Evolutionary conservation across 2,113 vertebrate genomes (phyloP), one percentile per base, ranked within the genome.

Genomic region (Heterochromis multidens): DNA sequence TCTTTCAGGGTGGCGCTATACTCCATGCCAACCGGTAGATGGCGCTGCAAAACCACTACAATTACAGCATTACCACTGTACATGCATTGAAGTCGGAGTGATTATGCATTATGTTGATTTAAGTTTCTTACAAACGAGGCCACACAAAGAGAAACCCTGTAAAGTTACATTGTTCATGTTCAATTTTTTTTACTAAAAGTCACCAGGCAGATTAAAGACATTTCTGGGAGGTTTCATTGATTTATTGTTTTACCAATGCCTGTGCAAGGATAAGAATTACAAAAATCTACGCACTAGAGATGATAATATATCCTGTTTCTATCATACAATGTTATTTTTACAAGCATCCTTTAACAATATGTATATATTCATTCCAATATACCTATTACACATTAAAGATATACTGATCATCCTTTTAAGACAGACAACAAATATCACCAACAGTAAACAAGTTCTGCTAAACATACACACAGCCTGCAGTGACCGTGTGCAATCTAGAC

Each of bases 241-340:
- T 94, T 93, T 94, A 95, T 93, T 95, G 85, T 91, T 93, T 87
- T 85, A 92, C 92, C 92, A 94, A 91, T 93, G 61, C 90, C 87
- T 95, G 95, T 95, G 94, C 94, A 93, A 94, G 91, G 94, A 92
- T 94, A 93, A 89, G 89, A 93, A 92, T 94, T 94, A 94, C 91
- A 95, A 95, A 95, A 94, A 90, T 93, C 93, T 93, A 93, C 91
- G 88, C 72, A 92, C 91, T 93, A 94, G 81, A 93, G 85, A 95
- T 92, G 89, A 94, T 94, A 94, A 91, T 94, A 95, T 94, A 93
- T 94, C 91, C 92, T 91, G 88, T 92, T 91, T 77, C 94, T 94
- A 95, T 95, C 79, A 93, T 95, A 94, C 93, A 94, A 83, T 84
- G 93, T 93, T 95, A 95, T 95, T 94, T 94, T 89, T 93, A 93